Evolutionary conservation across 2,888 invertebrate species (phyloP).

Genomic region (Vanessa cardui): DNA sequence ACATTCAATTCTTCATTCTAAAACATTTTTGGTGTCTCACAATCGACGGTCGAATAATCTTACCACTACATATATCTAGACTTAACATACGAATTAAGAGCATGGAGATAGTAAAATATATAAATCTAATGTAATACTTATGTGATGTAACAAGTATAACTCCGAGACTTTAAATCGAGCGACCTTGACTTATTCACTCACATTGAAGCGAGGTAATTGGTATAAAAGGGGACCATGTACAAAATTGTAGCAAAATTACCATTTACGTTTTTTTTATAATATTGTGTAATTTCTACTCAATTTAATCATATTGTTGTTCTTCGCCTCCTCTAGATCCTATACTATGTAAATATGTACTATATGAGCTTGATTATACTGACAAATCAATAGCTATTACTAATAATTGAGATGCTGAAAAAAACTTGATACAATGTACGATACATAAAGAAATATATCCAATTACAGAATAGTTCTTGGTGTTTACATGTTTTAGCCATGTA

Average conservation of each 20-base stretch:
- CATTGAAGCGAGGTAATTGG: slow-evolving; percentile 42
- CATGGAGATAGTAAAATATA: slow-evolving; percentile 30
- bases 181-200: slow-evolving; percentile 28
- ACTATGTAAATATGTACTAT: slow-evolving; percentile 19
- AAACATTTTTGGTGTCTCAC: slow-evolving; percentile 68
- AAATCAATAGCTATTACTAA: neutral
- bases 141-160: slow-evolving; percentile 23
- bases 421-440: too few relatives aligned
- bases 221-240: slow-evolving; percentile 40
- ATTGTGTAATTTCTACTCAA: slow-evolving; percentile 26
- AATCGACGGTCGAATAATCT: slow-evolving; percentile 49
- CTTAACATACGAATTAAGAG: slow-evolving; percentile 23
- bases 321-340: slow-evolving; percentile 12
- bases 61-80: slow-evolving; percentile 44
- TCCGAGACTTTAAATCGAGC: slow-evolving; percentile 14
- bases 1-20: slow-evolving; percentile 60
- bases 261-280: slow-evolving; percentile 26
- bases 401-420: neutral
- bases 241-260: slow-evolving; percentile 41
- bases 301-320: slow-evolving; percentile 15
- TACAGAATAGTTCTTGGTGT: neutral
- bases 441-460: neutral
- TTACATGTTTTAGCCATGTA: neutral
- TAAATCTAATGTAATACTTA: slow-evolving; percentile 29
- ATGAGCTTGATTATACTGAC: neutral